Conservation (phyloP, 35 echinoderm and acorn worm genomes). For the Diadema setosum region DNA sequence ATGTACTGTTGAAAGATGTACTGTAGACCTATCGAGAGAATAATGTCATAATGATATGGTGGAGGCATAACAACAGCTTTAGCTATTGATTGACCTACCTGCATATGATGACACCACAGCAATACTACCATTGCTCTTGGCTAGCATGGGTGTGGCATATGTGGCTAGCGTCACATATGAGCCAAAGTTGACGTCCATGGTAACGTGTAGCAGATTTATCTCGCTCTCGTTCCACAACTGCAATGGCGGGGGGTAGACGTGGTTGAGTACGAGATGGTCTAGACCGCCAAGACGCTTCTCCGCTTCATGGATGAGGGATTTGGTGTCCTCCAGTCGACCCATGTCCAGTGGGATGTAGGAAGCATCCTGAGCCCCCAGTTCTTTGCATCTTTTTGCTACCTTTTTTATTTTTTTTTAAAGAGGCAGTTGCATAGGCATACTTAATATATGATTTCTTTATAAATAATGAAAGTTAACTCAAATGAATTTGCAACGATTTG, state of each 20-base stretch:
- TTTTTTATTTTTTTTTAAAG: neutral
- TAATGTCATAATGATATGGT: neutral
- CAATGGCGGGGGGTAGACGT: slow-evolving; percentile 61
- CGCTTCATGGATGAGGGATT: slow-evolving; percentile 69
- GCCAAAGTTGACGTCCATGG: slow-evolving; percentile 78
- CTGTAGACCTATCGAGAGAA: neutral
- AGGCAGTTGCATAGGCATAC: neutral
- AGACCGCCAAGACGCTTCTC: slow-evolving; percentile 68
- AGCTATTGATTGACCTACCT: neutral
- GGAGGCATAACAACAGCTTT: neutral
- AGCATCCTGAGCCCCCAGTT: slow-evolving; percentile 81
- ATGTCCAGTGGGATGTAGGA: slow-evolving; percentile 88
- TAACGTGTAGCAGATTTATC: slow-evolving; percentile 36
- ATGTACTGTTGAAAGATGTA: neutral
- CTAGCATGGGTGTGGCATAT: slow-evolving; percentile 71
- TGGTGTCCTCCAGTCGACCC: slow-evolving; percentile 54
- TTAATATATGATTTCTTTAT: no score
- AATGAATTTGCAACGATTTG: no score
- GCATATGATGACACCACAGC: slow-evolving; percentile 82
- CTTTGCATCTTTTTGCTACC: slow-evolving; percentile 89
- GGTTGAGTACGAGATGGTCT: slow-evolving; percentile 88
- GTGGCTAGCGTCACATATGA: slow-evolving; percentile 89
- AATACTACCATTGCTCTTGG: slow-evolving; percentile 73
- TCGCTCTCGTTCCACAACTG: slow-evolving; percentile 58
- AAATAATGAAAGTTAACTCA: no score